A percentile compares a stretch with the other conserved stretches of the same genome.
phyloP scores from a whole-genome alignment of 2,797 vertebrate species.

The Antrozous pallidus region DNA sequence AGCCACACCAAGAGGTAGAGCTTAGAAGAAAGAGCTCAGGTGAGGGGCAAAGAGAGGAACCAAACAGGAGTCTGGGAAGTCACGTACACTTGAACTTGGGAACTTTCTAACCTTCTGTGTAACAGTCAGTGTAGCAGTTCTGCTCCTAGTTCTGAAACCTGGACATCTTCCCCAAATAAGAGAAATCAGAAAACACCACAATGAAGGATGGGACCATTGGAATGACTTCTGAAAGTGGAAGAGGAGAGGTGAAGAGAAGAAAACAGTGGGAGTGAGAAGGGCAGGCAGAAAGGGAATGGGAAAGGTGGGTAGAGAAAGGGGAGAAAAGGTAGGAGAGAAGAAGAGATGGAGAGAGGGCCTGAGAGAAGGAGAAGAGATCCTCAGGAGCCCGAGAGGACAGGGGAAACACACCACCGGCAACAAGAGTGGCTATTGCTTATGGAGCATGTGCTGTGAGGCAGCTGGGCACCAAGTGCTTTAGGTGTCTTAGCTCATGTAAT shows the following conservation, averaged over 20 bases:
- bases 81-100: neutral
- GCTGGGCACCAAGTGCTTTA: accelerated
- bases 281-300: neutral
- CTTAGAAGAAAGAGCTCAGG: neutral
- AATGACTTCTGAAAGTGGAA: neutral
- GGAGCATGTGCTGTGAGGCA: no score
- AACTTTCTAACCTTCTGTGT: neutral
- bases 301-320: neutral
- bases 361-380: neutral
- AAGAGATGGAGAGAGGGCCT: neutral
- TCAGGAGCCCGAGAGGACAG: neutral
- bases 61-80: no score
- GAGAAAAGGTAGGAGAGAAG: neutral
- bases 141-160: neutral
- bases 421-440: accelerated
- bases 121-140: neutral
- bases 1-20: neutral
- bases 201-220: neutral
- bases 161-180: neutral
- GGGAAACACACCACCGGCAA: accelerated
- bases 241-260: neutral
- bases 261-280: neutral
- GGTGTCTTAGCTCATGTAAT: neutral
- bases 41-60: neutral
- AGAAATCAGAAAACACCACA: neutral